Conservation (phyloP, 2,888 invertebrate species). For the Anarsia innoxiella region DNA sequence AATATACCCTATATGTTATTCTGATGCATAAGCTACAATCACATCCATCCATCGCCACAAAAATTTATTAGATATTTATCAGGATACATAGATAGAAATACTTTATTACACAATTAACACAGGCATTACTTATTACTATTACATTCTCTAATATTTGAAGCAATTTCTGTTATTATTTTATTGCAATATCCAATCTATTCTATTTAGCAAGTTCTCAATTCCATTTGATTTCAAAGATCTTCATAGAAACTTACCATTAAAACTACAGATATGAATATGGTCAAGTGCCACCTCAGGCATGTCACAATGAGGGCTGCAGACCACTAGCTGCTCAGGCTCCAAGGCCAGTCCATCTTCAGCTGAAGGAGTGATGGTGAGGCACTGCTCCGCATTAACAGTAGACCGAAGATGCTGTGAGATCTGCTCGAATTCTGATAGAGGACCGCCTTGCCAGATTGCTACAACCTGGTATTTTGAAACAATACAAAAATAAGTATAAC, state of each 20-base stretch:
- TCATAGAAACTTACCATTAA: conserved; percentile 49
- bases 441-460: conserved; percentile 61
- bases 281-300: conserved; percentile 57
- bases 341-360: conserved; percentile 52
- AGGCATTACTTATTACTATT: too few relatives aligned
- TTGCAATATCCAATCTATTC: too few relatives aligned
- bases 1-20: too few relatives aligned
- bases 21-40: too few relatives aligned
- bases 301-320: conserved; percentile 47
- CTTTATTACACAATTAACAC: too few relatives aligned
- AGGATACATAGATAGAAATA: too few relatives aligned
- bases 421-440: conserved; percentile 45
- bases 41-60: too few relatives aligned
- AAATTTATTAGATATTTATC: too few relatives aligned
- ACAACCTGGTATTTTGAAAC: conserved; percentile 39
- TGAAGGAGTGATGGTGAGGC: conserved; percentile 45
- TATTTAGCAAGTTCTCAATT: too few relatives aligned
- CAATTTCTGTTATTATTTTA: too few relatives aligned
- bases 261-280: conserved; percentile 50
- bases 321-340: conserved; percentile 53
- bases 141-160: too few relatives aligned
- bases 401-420: conserved; percentile 44
- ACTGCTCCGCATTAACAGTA: conserved; percentile 38
- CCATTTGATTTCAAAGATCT: too few relatives aligned
- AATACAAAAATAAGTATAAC: background rate